Evolutionary conservation across 2,113 vertebrate species (phyloP), one percentile per base, ranked within the genome.

Genomic region (Leptocoma aspasia): DNA sequence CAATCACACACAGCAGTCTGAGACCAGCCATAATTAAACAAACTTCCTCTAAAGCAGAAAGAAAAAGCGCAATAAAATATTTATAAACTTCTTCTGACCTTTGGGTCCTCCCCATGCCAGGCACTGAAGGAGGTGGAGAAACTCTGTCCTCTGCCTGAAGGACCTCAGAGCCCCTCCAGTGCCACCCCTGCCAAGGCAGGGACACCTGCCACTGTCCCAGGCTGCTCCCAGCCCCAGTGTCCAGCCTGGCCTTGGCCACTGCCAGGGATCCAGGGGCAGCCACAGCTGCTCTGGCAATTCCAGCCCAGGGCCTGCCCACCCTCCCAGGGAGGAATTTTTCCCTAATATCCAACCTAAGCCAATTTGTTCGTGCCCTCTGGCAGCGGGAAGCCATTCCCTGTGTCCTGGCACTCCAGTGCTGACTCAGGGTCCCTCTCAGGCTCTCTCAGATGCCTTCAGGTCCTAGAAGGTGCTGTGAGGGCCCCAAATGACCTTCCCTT

Each of bases 1-100:
- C 57, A 22, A 28, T 12, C 19, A 50, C 50, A 1, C 0, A 1
- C 7, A n/a, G 15, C 37, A 64, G 31, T 9, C 33, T 37, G 19
- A 42, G 37, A 27, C 22, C 22, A 28, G 23, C 37, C 37, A 30
- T 1, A 33, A 52, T 13, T 11, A 50, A 33, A 53, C 5, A 5
- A 28, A 37, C 15, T 35, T 42, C 11, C 37, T 44, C 35, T 50
- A 13, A 44, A 53, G 31, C 5, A 54, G 15, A 20, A 19, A 39
- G 50, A 10, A 44, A 47, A 59, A 11, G 30, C 22, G 28, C 10
- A 54, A 18, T n/a, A 28, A 24, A 84, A 15, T 3, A 70, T 6
- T 1, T 31, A n/a, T 5, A 30, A 81, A 68, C 10, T 35, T 5
- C 19, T 19, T 5, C 24, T 37, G 72, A 69, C 68, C 84, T 24